Conservation (phyloP, 2,888 invertebrate genomes). For the Melanargia galathea region DNA sequence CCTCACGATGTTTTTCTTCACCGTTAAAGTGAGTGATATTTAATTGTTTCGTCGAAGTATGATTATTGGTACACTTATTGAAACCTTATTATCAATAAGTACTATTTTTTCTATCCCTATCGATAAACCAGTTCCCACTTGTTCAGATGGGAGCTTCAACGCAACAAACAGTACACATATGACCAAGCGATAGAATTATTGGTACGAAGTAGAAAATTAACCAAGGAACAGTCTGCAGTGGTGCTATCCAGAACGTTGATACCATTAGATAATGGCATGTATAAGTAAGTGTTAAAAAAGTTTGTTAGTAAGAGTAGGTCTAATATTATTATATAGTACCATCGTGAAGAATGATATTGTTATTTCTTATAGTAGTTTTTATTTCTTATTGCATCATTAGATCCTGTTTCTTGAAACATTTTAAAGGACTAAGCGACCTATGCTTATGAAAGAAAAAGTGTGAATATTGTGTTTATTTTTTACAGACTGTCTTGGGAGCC, state of each 20-base stretch:
- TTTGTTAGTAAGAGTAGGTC: background rate
- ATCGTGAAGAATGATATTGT: no score
- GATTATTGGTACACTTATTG: no score
- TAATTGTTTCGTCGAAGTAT: no score
- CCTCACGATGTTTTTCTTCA: no score
- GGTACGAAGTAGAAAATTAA: constrained; percentile 63
- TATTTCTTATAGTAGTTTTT: no score
- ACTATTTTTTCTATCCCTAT: no score
- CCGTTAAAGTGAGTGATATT: no score
- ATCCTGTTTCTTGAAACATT: no score
- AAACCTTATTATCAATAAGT: no score
- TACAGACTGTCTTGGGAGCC: constrained; percentile 61
- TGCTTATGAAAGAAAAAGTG: background rate
- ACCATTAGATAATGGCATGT: constrained; percentile 65
- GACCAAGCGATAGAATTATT: constrained; percentile 68
- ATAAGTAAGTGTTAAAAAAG: constrained; percentile 49
- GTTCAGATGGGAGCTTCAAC: constrained; percentile 47
- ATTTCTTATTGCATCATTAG: no score
- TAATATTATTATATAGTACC: no score
- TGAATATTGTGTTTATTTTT: background rate
- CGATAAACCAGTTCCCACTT: background rate
- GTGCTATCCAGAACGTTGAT: constrained; percentile 72
- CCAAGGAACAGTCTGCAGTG: constrained; percentile 70
- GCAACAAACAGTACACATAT: constrained; percentile 48
- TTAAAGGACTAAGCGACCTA: background rate